Evolutionary conservation across 1,140 invertebrate species (phyloP).

Genomic region (Trichoplusia ni): DNA sequence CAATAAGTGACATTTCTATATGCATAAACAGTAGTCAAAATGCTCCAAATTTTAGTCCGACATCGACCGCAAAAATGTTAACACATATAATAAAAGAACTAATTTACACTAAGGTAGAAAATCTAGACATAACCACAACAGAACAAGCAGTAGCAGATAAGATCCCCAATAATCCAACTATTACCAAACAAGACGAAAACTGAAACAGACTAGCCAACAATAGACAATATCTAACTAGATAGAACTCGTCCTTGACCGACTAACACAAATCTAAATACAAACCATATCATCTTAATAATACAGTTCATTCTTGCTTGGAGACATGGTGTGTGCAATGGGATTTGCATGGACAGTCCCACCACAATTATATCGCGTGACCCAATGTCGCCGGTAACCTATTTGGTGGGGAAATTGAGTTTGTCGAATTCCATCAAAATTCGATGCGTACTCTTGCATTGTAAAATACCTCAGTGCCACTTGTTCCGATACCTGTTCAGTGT

Average conservation of each 20-base stretch:
- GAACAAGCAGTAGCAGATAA: too few relatives aligned
- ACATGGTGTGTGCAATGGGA: slow-evolving; percentile 42
- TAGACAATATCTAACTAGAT: slow-evolving; percentile 3
- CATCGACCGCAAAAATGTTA: too few relatives aligned
- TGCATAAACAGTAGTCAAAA: too few relatives aligned
- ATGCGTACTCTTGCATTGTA: slow-evolving; percentile 69
- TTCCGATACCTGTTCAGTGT: too few relatives aligned
- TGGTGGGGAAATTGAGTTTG: slow-evolving; percentile 70
- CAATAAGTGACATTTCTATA: too few relatives aligned
- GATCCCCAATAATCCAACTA: too few relatives aligned
- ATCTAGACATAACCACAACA: too few relatives aligned
- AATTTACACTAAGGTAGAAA: too few relatives aligned
- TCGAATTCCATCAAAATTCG: slow-evolving; percentile 73
- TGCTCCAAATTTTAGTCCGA: too few relatives aligned
- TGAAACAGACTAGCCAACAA: background rate
- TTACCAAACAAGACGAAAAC: background rate
- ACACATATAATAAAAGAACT: too few relatives aligned
- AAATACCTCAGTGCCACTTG: slow-evolving; percentile 39
- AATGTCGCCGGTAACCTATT: slow-evolving; percentile 64
- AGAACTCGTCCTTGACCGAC: slow-evolving; percentile 9
- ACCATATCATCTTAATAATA: background rate
- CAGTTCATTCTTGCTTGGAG: slow-evolving; percentile 5
- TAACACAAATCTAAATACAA: background rate
- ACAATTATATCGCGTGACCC: slow-evolving; percentile 68
- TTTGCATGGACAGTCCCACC: slow-evolving; percentile 56